Evolutionary conservation across 2,888 invertebrate species (phyloP).

Genomic region (Drosophila robusta): DNA sequence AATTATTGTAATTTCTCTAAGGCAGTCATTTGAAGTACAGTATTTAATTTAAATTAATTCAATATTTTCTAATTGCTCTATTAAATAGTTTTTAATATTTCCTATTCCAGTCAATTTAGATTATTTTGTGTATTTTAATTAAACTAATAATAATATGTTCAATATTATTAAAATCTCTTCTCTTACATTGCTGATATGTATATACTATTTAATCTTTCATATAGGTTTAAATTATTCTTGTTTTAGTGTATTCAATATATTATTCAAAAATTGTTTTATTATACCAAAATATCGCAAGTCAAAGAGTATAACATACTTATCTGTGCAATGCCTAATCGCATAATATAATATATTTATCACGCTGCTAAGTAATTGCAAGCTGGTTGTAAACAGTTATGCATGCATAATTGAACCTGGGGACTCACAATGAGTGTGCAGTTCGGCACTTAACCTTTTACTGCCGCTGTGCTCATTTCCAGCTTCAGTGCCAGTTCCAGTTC

Average conservation of each 20-base stretch:
- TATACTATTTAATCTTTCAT: no score
- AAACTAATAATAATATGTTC: no score
- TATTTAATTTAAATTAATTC: no score
- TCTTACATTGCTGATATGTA: no score
- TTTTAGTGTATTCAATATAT: background rate
- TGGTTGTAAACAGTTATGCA: conserved; percentile 67
- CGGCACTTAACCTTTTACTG: conserved; percentile 69
- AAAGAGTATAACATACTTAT: conserved; percentile 2
- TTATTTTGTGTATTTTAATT: background rate
- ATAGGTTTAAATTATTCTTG: background rate
- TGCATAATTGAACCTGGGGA: conserved; percentile 55
- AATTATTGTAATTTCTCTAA: no score
- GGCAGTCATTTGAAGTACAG: no score
- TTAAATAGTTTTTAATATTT: no score
- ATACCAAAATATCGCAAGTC: background rate
- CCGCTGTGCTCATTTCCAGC: conserved; percentile 10
- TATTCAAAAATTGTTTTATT: background rate
- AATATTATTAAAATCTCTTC: no score
- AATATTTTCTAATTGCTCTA: no score
- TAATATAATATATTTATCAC: conserved; percentile 2
- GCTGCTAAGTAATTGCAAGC: conserved; percentile 29
- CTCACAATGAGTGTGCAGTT: conserved; percentile 56
- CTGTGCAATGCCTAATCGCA: conserved; percentile 14
- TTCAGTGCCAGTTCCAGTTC: background rate
- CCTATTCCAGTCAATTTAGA: background rate